These are phyloP conservation scores for Burhinus oedicnemus DNA, from an alignment of 2,113 vertebrate genomes.

Conservation along the genomic window DNA sequence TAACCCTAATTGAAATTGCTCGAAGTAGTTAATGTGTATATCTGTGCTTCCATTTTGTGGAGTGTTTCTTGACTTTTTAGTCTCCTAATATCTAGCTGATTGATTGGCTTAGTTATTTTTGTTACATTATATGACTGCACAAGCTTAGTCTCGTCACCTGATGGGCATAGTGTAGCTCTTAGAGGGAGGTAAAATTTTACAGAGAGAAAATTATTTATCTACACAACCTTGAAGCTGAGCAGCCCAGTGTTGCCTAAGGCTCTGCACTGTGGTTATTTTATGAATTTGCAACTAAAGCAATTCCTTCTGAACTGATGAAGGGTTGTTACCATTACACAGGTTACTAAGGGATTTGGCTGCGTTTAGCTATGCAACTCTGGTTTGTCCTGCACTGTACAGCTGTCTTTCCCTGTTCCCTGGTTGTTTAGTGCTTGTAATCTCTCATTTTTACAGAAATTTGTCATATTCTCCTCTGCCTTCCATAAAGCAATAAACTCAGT, in stretches of 20 bases:
- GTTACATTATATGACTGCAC: neutral
- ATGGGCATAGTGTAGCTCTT: neutral
- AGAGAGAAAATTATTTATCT: neutral
- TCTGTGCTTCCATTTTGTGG: neutral
- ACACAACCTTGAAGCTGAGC: neutral
- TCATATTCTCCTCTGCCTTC: neutral
- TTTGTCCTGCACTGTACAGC: neutral
- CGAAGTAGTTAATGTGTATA: neutral
- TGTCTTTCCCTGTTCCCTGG: neutral
- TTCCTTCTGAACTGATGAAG: neutral
- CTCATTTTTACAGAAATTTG: neutral
- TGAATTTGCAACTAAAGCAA: neutral
- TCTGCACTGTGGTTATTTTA: neutral
- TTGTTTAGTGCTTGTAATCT: neutral
- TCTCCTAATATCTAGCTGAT: neutral
- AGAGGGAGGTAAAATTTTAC: neutral
- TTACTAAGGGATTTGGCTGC: neutral
- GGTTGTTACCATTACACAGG: neutral
- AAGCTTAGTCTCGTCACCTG: neutral
- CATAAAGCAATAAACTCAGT: neutral
- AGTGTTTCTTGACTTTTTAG: neutral
- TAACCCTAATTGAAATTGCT: neutral
- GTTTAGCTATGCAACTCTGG: neutral
- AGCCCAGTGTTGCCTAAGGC: neutral
- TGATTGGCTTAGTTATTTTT: neutral